phyloP scores from a whole-genome alignment of 2,113 vertebrate genomes.

The Psilopogon haemacephalus region DNA sequence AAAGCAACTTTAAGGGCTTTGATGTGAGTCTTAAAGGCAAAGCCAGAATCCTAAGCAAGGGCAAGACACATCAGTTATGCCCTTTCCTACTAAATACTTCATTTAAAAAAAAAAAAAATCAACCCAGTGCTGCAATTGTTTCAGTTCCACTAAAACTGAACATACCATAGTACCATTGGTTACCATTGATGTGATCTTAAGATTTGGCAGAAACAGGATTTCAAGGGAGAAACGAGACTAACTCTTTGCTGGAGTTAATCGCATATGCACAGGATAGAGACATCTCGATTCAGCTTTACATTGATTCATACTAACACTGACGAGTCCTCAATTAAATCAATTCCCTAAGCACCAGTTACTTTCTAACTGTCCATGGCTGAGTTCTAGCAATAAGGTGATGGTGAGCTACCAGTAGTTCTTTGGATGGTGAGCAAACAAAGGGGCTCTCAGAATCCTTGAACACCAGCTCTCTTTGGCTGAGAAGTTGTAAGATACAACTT shows the following conservation, averaged over 20 bases:
- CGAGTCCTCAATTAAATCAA: too few relatives aligned
- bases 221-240: neutral
- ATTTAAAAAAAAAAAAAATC: neutral
- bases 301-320: neutral
- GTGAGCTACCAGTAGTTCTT: neutral
- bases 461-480: neutral
- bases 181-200: neutral
- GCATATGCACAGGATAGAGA: neutral
- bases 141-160: neutral
- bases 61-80: neutral
- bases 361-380: neutral
- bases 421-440: neutral
- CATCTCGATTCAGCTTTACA: conserved; percentile 20
- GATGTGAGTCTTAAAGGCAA: neutral
- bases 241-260: neutral
- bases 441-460: neutral
- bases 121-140: neutral
- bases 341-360: neutral
- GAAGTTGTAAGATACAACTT: neutral
- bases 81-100: neutral
- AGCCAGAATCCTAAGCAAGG: neutral
- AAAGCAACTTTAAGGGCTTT: neutral
- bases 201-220: neutral
- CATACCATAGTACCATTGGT: too few relatives aligned
- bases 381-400: neutral